Base-by-base conservation (phyloP, 2,888 invertebrate genomes). In the Hydriomena furcata region DNA sequence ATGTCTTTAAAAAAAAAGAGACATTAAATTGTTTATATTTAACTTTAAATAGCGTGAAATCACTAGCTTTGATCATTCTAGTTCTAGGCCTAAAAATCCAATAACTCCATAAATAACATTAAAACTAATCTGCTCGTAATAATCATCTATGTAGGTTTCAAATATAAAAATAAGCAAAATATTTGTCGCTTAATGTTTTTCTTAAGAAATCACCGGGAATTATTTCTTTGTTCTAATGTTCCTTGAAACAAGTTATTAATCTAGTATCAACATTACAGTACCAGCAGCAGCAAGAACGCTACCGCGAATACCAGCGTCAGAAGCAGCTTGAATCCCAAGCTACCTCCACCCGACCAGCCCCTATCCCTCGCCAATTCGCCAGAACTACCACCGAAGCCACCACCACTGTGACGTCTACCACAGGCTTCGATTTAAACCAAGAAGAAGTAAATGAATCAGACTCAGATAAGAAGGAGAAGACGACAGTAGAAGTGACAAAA, bases 401-500 rank as follows among this genome's bases (percentile, higher is more conserved):
- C 1, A 66, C 76, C 0, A 76, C 79, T 13, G 67, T 30, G 1
- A 8, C 74, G 37, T 58, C 79, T 7, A 81, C 82, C 1, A 84
- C 86, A 12, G 81, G 82, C 62, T 25, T 72, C 0, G 61, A 69
- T 10, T 45, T 83, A 1, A 84, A 86, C 25, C 73, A 85, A 61
- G 79, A 73, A 7, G 87, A 89, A 61, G 66, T 76, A 1, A 51
- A 52, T 3, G 60, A 62, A 41, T 35, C 63, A 1, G 53, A 58
- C 13, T 40, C 65, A 30, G 63, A 4, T 3, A 17, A 17, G 17
- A 17, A 17, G 17, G 17, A 67, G 1, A 70, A 71, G 7, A 79
- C 79, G 0, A 71, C 83, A 0, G 82, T 89, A 7, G 89, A 90
- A 76, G 76, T 89, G 0, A 65, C 86, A 0, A 86, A 77, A 36